These are phyloP conservation scores for Varroa destructor DNA, from an alignment of 1,140 invertebrate species.

Conservation along the genomic window DNA sequence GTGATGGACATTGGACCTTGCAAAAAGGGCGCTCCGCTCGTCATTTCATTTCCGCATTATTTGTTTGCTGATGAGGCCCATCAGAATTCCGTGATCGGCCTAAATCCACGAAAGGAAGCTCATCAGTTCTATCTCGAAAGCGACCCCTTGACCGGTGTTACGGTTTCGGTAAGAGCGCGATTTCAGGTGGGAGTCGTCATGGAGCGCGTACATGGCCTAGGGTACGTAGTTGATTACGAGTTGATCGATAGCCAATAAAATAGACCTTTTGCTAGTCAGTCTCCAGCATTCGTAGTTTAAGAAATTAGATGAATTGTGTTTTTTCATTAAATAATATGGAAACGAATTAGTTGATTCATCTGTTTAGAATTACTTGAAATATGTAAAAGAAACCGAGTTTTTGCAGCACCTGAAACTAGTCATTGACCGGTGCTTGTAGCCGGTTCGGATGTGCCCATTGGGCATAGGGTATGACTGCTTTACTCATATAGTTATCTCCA, in stretches of 20 bases:
- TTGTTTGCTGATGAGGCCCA: constrained; percentile 66
- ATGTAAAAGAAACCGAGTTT: not conserved
- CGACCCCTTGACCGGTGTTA: constrained; percentile 52
- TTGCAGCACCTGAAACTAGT: too few species aligned
- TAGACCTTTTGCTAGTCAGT: too few species aligned
- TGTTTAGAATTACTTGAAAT: not conserved
- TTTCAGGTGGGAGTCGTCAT: constrained; percentile 20
- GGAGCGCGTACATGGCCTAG: constrained; percentile 2
- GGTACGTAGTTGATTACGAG: not conserved
- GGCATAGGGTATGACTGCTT: too few species aligned
- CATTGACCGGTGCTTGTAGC: too few species aligned
- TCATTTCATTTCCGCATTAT: constrained; percentile 80
- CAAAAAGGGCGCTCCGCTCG: constrained; percentile 57
- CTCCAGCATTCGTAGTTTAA: too few species aligned
- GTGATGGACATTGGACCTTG: constrained; percentile 34
- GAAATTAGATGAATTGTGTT: too few species aligned
- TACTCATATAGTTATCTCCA: too few species aligned
- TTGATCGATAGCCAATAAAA: too few species aligned
- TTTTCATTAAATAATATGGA: not conserved
- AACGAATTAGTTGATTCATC: not conserved
- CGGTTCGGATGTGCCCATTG: too few species aligned
- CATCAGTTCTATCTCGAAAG: constrained; percentile 69
- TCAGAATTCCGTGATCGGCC: constrained; percentile 59
- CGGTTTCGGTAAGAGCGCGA: constrained; percentile 26
- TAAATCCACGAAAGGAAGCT: constrained; percentile 55